Conservation (phyloP, 2,113 vertebrate genomes). For the Neolamprologus falcicula region DNA sequence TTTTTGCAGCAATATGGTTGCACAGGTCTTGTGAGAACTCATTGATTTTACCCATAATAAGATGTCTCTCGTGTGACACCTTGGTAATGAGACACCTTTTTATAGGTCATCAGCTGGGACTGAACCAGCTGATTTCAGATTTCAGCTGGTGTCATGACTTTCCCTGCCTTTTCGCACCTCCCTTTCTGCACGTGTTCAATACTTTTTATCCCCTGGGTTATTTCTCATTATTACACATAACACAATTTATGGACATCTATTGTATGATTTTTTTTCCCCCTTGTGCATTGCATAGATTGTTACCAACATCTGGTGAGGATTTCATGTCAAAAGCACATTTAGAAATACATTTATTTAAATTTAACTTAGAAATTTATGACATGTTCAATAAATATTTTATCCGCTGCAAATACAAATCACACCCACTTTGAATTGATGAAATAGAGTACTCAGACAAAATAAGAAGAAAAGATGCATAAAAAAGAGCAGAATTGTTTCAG, state of each 20-base stretch:
- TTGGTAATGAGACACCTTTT: neutral
- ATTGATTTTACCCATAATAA: neutral
- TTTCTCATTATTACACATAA: neutral
- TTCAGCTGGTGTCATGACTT: neutral
- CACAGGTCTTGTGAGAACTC: neutral
- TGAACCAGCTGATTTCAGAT: neutral
- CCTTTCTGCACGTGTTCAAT: rapidly evolving
- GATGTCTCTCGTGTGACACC: rapidly evolving
- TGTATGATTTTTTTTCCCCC: rapidly evolving
- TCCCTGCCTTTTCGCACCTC: neutral
- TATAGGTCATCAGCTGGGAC: neutral
- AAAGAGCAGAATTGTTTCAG: neutral
- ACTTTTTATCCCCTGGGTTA: rapidly evolving
- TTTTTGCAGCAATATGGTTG: neutral
- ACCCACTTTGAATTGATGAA: neutral
- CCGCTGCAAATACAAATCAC: rapidly evolving
- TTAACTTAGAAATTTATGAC: neutral
- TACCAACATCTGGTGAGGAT: neutral
- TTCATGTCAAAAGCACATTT: neutral
- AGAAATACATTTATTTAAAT: neutral
- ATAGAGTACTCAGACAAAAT: neutral
- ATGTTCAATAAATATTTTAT: neutral
- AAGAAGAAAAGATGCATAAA: rapidly evolving
- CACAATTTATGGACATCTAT: neutral
- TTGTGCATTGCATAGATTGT: neutral